Percentiles rank a stretch among this genome's conserved stretches.
Conservation (phyloP, 2,888 invertebrate species). For the Stenolophus ochropezus region DNA sequence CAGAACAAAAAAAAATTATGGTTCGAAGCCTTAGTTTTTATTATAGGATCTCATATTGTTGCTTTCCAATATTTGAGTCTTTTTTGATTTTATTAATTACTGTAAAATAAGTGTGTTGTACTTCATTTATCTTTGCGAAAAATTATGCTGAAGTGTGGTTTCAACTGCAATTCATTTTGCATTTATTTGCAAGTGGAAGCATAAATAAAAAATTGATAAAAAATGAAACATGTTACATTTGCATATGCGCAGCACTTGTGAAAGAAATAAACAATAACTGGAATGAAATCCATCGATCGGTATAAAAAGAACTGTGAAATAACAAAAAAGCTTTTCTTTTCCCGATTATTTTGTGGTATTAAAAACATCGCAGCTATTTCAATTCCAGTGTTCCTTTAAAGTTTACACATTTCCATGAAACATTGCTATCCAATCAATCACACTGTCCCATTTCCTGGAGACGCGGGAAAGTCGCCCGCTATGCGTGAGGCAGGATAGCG, state of each 20-base stretch:
- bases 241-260: background rate
- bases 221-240: no score
- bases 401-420: slow-evolving; percentile 21
- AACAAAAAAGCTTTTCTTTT: background rate
- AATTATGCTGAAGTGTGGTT: no score
- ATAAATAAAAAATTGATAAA: no score
- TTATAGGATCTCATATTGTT: no score
- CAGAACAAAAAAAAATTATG: no score
- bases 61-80: no score
- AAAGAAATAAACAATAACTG: background rate
- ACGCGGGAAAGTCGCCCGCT: background rate
- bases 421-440: slow-evolving; percentile 32
- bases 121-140: no score
- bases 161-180: no score
- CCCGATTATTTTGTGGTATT: background rate
- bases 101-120: no score
- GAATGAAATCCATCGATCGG: background rate
- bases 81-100: no score
- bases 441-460: slow-evolving; percentile 4
- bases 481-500: slow-evolving; percentile 27
- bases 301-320: background rate
- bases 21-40: no score
- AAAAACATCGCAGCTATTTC: slow-evolving; percentile 13
- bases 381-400: background rate
- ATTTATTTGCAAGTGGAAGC: no score